phyloP scores from a whole-genome alignment of 2,888 invertebrate species.

The Endomychus coccineus region DNA sequence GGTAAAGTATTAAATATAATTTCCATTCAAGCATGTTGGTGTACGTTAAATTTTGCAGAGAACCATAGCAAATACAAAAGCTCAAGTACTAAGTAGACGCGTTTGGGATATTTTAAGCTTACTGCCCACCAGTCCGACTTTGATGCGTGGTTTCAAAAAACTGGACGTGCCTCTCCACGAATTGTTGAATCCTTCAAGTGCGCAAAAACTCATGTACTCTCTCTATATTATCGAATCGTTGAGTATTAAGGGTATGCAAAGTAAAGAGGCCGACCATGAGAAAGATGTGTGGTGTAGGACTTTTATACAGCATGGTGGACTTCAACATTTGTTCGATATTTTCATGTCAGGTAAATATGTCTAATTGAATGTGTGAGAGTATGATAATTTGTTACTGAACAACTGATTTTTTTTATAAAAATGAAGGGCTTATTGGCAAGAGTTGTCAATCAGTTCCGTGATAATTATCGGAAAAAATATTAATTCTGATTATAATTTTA shows the following conservation, averaged over 20 bases:
- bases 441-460: too few species aligned
- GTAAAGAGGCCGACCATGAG: slow-evolving; percentile 24
- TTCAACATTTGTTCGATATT: slow-evolving; percentile 82
- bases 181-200: slow-evolving; percentile 77
- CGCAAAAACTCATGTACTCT: slow-evolving; percentile 93
- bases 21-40: too few species aligned
- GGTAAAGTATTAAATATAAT: slow-evolving; percentile 38
- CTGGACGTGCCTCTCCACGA: slow-evolving; percentile 64
- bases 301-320: slow-evolving; percentile 81
- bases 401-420: too few species aligned
- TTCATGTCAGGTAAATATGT: slow-evolving; percentile 78
- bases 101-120: slow-evolving; percentile 94
- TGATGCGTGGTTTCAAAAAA: slow-evolving; percentile 77
- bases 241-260: slow-evolving; percentile 37
- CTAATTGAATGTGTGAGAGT: too few species aligned
- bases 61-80: slow-evolving; percentile 73
- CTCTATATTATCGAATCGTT: slow-evolving; percentile 82
- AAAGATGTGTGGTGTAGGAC: slow-evolving; percentile 59
- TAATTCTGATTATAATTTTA: too few species aligned
- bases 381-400: too few species aligned
- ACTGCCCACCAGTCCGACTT: slow-evolving; percentile 80
- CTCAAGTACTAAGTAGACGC: slow-evolving; percentile 79
- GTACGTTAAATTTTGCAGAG: too few species aligned
- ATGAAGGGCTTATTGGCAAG: too few species aligned
- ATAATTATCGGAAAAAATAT: too few species aligned